A percentile compares a stretch with the other conserved stretches of the same genome.
Evolutionary conservation across 2,888 invertebrate species (phyloP).

Genomic region (Mythimna vitellina): DNA sequence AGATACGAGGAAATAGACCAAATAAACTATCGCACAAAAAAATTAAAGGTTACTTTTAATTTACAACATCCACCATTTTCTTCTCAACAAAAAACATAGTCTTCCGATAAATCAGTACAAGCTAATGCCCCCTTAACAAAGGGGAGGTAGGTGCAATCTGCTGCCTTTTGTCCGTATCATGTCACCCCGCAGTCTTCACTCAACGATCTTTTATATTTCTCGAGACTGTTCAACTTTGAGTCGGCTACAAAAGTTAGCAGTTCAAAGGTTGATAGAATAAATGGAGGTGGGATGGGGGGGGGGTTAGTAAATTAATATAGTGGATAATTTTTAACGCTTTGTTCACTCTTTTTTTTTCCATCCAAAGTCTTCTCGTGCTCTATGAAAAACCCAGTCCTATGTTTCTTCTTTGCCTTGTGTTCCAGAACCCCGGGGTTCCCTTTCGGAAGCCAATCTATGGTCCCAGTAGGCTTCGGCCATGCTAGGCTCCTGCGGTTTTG

Average conservation of each 20-base stretch:
- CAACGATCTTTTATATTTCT: constrained; percentile 74
- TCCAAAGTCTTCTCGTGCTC: no score
- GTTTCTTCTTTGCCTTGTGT: no score
- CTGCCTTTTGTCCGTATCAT: constrained; percentile 85
- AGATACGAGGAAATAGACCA: neutral
- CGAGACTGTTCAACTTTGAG: constrained; percentile 52
- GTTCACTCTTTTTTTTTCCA: no score
- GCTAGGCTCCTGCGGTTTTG: no score
- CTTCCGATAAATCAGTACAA: constrained; percentile 43
- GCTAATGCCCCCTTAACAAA: constrained; percentile 75
- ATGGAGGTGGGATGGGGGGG: neutral
- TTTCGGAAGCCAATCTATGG: no score
- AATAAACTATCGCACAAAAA: neutral
- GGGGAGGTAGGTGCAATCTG: constrained; percentile 84
- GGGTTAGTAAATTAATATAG: constrained; percentile 21
- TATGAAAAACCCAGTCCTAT: no score
- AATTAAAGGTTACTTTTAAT: neutral
- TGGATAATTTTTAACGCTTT: neutral
- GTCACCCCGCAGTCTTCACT: constrained; percentile 80
- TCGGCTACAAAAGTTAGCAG: constrained; percentile 42
- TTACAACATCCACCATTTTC: constrained; percentile 18
- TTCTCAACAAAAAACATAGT: constrained; percentile 11
- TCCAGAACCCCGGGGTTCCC: no score
- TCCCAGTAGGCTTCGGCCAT: no score
- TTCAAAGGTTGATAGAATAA: constrained; percentile 15